phyloP scores from a whole-genome alignment of 35 echinoderm and acorn worm species.

The Strongylocentrotus purpuratus region DNA sequence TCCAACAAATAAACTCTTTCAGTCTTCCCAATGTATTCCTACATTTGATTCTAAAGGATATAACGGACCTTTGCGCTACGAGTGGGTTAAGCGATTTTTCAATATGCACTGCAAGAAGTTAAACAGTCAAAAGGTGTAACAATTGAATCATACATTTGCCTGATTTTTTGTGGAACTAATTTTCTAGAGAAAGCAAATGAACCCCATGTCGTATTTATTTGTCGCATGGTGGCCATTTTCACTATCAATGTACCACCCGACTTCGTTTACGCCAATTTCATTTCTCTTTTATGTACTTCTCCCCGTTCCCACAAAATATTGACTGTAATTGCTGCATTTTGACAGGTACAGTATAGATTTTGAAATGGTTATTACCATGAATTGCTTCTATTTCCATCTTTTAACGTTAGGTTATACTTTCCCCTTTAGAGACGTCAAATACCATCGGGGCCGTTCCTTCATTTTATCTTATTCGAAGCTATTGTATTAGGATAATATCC shows the following conservation, averaged over 20 bases:
- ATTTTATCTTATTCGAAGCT: not conserved
- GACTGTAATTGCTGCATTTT: not conserved
- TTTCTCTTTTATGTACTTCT: not conserved
- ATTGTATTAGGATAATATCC: not conserved
- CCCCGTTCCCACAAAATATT: not conserved
- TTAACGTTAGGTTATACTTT: not conserved
- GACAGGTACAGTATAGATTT: not conserved
- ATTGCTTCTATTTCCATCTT: not conserved
- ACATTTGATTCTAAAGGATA: not conserved
- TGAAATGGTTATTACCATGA: not conserved
- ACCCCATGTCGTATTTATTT: not conserved
- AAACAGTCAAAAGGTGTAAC: slow-evolving; percentile 31
- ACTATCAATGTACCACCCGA: not conserved
- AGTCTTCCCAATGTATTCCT: not conserved
- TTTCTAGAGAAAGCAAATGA: not conserved
- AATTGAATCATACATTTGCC: slow-evolving; percentile 24
- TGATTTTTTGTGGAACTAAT: slow-evolving; percentile 25
- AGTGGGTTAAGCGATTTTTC: not conserved
- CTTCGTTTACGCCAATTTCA: not conserved
- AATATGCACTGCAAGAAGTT: not conserved
- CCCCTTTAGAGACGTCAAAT: not conserved
- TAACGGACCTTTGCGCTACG: not conserved
- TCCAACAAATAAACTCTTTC: not conserved
- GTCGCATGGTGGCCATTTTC: not conserved
- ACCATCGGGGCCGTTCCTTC: not conserved